Percentiles rank a stretch among this genome's conserved stretches.
Conservation (phyloP, 2,888 invertebrate species). For the Meandrusa payeni region DNA sequence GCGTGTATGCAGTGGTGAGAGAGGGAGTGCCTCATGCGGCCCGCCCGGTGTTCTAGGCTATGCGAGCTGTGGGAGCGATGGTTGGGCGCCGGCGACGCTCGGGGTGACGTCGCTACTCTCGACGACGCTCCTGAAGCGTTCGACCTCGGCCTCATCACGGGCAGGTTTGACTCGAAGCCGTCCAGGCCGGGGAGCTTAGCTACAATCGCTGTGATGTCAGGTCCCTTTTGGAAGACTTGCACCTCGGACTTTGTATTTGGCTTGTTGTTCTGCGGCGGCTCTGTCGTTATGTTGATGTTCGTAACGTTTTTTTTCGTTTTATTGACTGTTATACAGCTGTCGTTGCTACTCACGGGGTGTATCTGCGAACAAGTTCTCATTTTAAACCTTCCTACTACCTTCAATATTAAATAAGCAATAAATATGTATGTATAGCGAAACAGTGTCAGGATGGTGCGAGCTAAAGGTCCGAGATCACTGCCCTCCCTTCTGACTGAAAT, state of each 20-base stretch:
- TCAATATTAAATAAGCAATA: too few species aligned
- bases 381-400: too few species aligned
- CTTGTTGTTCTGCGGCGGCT: slow-evolving; percentile 51
- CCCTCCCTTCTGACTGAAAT: too few species aligned
- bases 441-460: too few species aligned
- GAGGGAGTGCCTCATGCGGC: slow-evolving; percentile 65
- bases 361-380: too few species aligned
- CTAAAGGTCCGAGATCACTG: too few species aligned
- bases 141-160: slow-evolving; percentile 75
- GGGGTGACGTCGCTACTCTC: slow-evolving; percentile 62
- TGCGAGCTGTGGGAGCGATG: slow-evolving; percentile 71
- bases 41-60: slow-evolving; percentile 66
- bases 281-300: slow-evolving; percentile 85
- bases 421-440: too few species aligned
- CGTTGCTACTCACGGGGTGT: slow-evolving; percentile 60
- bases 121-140: slow-evolving; percentile 81
- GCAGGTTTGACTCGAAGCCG: slow-evolving; percentile 59
- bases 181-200: slow-evolving; percentile 82
- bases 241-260: slow-evolving; percentile 77
- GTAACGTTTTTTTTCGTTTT: slow-evolving; percentile 84
- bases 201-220: slow-evolving; percentile 88
- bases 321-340: slow-evolving; percentile 75
- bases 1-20: slow-evolving; percentile 72
- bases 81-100: slow-evolving; percentile 49
- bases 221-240: slow-evolving; percentile 89